phyloP scores from a whole-genome alignment of 2,797 vertebrate species.

The Scyliorhinus canicula region DNA sequence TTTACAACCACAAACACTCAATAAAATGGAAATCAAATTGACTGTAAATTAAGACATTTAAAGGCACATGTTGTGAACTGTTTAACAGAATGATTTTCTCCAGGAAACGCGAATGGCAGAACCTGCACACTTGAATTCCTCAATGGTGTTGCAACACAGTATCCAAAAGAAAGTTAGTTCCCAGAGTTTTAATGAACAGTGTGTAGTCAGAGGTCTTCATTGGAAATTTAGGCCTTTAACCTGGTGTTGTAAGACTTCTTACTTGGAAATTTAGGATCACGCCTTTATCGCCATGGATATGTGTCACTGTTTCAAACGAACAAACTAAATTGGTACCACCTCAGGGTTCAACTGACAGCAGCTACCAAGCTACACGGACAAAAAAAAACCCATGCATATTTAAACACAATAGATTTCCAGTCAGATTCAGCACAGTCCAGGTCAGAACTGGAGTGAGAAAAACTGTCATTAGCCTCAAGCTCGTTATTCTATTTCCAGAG shows the following conservation, averaged over 20 bases:
- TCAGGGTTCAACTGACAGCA: not conserved
- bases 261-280: not conserved
- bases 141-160: not conserved
- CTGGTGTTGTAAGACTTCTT: no score
- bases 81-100: conserved; percentile 71
- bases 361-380: not conserved
- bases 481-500: not conserved
- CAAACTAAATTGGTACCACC: not conserved
- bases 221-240: not conserved
- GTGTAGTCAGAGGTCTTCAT: not conserved
- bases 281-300: not conserved
- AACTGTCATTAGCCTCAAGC: not conserved
- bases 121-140: not conserved
- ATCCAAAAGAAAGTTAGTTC: not conserved
- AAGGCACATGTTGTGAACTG: conserved; percentile 63
- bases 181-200: not conserved
- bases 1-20: conserved; percentile 55
- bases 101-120: conserved; percentile 70
- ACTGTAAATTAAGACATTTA: conserved; percentile 78
- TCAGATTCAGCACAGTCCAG: not conserved
- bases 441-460: not conserved
- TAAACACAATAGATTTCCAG: not conserved
- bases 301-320: not conserved
- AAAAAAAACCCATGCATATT: not conserved
- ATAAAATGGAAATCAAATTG: conserved; percentile 80